A percentile compares a stretch with the other conserved stretches of the same genome.
These are phyloP conservation scores for Dolichopus griseipennis DNA, from an alignment of 2,888 invertebrate species.

Conservation along the genomic window DNA sequence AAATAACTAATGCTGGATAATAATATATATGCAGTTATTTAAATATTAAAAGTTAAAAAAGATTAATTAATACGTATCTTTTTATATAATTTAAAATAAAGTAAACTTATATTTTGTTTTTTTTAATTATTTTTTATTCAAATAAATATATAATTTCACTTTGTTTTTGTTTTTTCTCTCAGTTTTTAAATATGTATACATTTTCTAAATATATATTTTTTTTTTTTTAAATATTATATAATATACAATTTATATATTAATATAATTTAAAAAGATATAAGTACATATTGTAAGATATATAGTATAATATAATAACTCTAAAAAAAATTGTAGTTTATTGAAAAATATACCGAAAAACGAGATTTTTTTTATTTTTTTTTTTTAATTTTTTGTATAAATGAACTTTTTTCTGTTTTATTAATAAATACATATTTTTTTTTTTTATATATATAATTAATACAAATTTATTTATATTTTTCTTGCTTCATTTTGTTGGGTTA, in stretches of 20 bases:
- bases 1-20: background rate
- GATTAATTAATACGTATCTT: background rate
- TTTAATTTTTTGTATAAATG: background rate
- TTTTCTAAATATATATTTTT: background rate
- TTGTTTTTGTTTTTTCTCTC: background rate
- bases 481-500: too few species aligned
- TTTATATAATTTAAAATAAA: background rate
- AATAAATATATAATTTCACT: background rate
- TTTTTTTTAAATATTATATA: background rate
- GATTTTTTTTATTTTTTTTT: conserved; percentile 9
- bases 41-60: background rate
- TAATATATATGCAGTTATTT: background rate
- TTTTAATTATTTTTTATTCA: conserved; percentile 1
- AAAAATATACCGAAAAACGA: conserved; percentile 14
- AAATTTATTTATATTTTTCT: background rate
- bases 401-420: background rate
- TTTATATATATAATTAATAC: background rate
- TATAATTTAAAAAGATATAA: conserved; percentile 13
- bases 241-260: conserved; percentile 13
- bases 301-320: conserved; percentile 9
- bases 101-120: background rate
- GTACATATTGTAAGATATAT: conserved; percentile 11
- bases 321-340: conserved; percentile 16
- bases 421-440: background rate
- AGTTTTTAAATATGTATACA: background rate